Base-by-base conservation (phyloP, 2,113 vertebrate species). In the Lagopus muta region DNA sequence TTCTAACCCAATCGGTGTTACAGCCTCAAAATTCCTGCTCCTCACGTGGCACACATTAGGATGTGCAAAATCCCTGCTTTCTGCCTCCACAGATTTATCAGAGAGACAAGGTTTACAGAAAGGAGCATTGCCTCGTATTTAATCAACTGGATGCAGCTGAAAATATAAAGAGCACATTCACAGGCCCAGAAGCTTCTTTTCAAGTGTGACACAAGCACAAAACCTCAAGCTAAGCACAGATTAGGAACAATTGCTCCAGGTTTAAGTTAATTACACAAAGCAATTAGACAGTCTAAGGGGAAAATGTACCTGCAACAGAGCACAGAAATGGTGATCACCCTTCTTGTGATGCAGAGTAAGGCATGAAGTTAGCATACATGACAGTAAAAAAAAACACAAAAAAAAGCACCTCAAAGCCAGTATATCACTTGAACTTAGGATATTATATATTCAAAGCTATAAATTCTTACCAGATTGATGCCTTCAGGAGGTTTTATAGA, bases 11-110 rank as follows among this genome's bases (percentile, higher is more conserved):
- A 30, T 38, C 0, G 0, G 14, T 1, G 0, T 15, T 36, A 36
- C 5, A 48, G 62, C 16, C 45, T 60, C 55, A 30, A 20, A n/a
- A 74, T 19, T 24, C 20, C 17, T 0, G 0, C 45, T 76, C 42
- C 21, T 66, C 6, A 1, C 17, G 5, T 24, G 28, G 11, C 8
- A 3, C 0, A 0, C 19, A 2, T 9, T 6, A 24, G 48, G 34
- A 74, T 5, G 11, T 14, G 19, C 34, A 2, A 27, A 25, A n/a
- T 54, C 34, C 65, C 38, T 43, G 36, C 27, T 83, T 61, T 58
- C 8, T 27, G 34, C 20, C 38, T 27, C 58, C 4, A 6, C 66
- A 66, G 60, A 66, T 85, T 69, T 42, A 48, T 55, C 61, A 20
- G 81, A 55, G 61, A 61, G 55, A 30, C 43, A 20, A 65, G 40